A percentile compares a stretch with the other conserved stretches of the same genome.
Conservation (phyloP, 2,797 vertebrate genomes). For the Sarcophilus harrisii region DNA sequence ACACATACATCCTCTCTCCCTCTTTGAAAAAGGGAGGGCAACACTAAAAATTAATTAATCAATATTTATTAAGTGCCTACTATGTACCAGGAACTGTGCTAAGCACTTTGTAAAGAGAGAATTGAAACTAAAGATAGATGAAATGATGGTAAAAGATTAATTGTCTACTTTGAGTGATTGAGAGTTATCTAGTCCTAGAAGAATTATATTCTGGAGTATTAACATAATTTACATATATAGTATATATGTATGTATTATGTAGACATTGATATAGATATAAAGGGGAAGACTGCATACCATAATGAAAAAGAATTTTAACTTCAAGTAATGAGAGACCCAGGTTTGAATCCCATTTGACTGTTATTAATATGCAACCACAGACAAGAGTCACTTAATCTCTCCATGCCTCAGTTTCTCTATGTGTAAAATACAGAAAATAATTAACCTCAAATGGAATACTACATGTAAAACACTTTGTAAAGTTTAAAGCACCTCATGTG, state of each 20-base stretch:
- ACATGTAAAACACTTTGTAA: not conserved
- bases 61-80: not conserved
- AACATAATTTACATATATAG: not conserved
- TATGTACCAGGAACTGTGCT: not conserved
- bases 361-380: not conserved
- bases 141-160: not conserved
- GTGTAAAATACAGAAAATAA: not conserved
- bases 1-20: not conserved
- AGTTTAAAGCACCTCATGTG: not conserved
- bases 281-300: not conserved
- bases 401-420: not conserved
- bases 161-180: not conserved
- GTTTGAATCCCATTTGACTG: not conserved
- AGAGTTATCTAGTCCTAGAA: not conserved
- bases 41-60: not conserved
- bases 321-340: not conserved
- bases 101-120: not conserved
- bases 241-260: not conserved
- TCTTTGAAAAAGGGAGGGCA: not conserved
- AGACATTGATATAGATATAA: not conserved
- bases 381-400: not conserved
- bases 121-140: not conserved
- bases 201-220: not conserved
- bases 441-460: not conserved
- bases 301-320: not conserved